Base-by-base conservation (phyloP, 2,797 vertebrate genomes). In the Melanotaenia pygmaea region DNA sequence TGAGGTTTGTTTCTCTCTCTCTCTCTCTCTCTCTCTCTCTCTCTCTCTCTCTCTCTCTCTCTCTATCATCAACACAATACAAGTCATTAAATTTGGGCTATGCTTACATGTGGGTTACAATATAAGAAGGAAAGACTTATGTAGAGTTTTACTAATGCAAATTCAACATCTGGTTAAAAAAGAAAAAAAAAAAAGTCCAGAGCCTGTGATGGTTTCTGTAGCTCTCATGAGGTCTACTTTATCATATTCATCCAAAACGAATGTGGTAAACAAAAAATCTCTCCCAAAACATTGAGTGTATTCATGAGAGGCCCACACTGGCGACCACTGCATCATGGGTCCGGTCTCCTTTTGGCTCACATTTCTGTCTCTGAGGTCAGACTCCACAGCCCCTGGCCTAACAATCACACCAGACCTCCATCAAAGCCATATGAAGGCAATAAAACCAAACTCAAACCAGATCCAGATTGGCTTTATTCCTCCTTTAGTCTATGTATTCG, bases 311-410 rank as follows among this genome's bases (percentile, higher is more conserved):
- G 8, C 34, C 57, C 59, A 67, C 72, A 82, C 89, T 72, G 86
- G 80, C 1, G 79, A 71, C 76, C 76, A 56, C 66, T 71, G 76
- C 81, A 75, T 79, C 11, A 10, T 74, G 84, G 75, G 69, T 85
- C 45, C 30, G 71, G 80, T 84, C 80, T 70, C 59, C 34, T 51
- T 38, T 91, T 93, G 88, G 91, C 89, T 79, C 64, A 1, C 56
- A 59, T 50, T 70, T 56, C 78, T 71, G 86, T 83, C 81, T 91
- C 87, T 92, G 90, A 91, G 88, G 91, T 90, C 83, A 81, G 88
- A 51, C 73, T 78, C 65, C 35, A 73, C 68, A 83, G 67, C 65
- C 85, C 76, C 67, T 56, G 59, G 66, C 74, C 74, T 74, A 81
- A 82, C 62, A 84, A 84, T 84, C 76, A 72, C 85, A 88, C 56